Percentiles rank a stretch among this genome's conserved stretches.
Evolutionary conservation across 2,113 vertebrate genomes (phyloP).

Genomic region (Eptatretus burgeri): DNA sequence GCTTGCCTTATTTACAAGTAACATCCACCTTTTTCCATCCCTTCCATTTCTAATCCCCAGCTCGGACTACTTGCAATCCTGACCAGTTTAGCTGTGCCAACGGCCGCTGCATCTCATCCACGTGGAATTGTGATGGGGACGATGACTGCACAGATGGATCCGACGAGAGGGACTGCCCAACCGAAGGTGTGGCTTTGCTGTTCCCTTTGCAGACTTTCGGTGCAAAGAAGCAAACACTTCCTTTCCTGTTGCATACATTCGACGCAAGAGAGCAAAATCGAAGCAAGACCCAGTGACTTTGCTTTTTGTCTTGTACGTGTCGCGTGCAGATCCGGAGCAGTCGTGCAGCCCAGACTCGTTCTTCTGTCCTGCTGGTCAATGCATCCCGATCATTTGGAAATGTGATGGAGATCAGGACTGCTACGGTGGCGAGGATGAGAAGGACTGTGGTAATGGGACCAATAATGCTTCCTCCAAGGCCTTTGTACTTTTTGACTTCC

Average conservation of each 20-base stretch:
- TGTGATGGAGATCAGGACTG: slow-evolving; percentile 3
- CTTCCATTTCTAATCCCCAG: background rate
- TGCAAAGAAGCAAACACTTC: background rate
- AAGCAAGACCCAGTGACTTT: background rate
- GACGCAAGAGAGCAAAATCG: background rate
- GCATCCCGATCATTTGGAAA: slow-evolving; percentile 1
- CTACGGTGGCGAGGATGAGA: background rate
- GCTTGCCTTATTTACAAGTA: background rate
- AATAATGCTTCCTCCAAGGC: background rate
- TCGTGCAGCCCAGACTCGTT: background rate
- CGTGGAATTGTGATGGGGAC: slow-evolving; percentile 88
- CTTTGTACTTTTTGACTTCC: background rate
- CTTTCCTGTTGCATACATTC: background rate
- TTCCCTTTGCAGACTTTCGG: background rate
- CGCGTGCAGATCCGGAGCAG: background rate
- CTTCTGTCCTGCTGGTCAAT: background rate
- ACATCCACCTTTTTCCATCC: slow-evolving; percentile 7
- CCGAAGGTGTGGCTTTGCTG: slow-evolving; percentile 15
- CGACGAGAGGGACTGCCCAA: slow-evolving; percentile 70
- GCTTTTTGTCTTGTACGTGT: background rate
- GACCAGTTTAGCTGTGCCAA: slow-evolving; percentile 80
- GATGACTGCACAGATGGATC: slow-evolving; percentile 96
- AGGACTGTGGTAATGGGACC: background rate
- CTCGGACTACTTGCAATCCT: slow-evolving; percentile 51
- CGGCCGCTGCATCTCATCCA: slow-evolving; percentile 78